Evolutionary conservation across 1,140 invertebrate species (phyloP).

Genomic region (Aricia agestis): DNA sequence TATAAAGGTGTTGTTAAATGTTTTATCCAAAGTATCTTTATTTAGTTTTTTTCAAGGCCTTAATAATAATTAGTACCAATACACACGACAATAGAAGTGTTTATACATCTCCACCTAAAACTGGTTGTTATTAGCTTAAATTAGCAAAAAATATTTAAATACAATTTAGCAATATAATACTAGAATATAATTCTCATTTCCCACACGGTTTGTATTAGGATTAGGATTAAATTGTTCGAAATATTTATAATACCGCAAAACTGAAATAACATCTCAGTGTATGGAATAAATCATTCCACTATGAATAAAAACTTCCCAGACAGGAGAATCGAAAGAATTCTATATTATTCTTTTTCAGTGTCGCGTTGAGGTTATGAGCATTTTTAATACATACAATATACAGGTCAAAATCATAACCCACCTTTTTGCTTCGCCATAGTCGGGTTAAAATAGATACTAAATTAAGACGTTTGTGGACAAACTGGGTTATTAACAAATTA

Average conservation of each 20-base stretch:
- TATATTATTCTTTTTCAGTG: background rate
- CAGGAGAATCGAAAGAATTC: background rate
- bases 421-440: no score
- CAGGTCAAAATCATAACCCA: no score
- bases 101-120: no score
- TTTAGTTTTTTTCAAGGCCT: no score
- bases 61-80: no score
- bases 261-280: constrained; percentile 2
- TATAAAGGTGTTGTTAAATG: no score
- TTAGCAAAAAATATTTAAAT: background rate
- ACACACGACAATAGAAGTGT: no score
- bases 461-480: no score
- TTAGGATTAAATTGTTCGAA: background rate
- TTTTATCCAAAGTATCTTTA: no score
- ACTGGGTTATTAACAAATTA: no score
- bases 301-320: constrained; percentile 8
- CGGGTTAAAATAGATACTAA: background rate
- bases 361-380: background rate
- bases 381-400: no score
- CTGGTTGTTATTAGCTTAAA: no score
- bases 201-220: background rate
- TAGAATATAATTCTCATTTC: background rate
- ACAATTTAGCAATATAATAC: background rate
- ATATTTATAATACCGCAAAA: background rate
- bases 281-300: background rate